Evolutionary conservation across 2,797 vertebrate genomes (phyloP).

Genomic region (Sparus aurata): DNA sequence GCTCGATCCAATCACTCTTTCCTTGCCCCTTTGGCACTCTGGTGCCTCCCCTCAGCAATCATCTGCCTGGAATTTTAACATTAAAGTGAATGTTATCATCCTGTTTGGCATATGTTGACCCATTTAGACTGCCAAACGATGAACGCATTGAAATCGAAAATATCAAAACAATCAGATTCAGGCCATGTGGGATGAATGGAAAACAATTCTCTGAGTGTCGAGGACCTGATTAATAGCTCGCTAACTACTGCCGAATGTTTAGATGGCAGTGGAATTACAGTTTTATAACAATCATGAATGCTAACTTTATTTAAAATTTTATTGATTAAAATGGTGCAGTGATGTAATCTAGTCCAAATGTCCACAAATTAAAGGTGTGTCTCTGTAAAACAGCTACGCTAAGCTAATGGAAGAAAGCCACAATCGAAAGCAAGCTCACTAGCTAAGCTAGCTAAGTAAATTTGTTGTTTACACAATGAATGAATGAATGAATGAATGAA

Average conservation of each 20-base stretch:
- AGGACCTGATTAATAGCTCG: not conserved
- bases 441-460: not conserved
- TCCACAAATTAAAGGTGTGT: not conserved
- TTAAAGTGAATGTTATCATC: slow-evolving; percentile 26
- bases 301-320: not conserved
- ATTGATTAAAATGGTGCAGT: not conserved
- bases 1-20: slow-evolving; percentile 38
- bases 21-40: slow-evolving; percentile 5
- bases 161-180: not conserved
- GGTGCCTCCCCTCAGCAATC: slow-evolving; percentile 4
- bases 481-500: too few species aligned
- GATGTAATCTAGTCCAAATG: not conserved
- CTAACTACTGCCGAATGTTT: not conserved
- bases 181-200: not conserved
- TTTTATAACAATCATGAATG: not conserved
- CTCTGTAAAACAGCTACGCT: not conserved
- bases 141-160: not conserved
- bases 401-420: not conserved
- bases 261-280: too few species aligned
- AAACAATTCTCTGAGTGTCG: not conserved
- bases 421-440: not conserved
- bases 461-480: not conserved
- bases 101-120: slow-evolving; percentile 14
- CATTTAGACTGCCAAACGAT: not conserved
- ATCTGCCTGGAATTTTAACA: slow-evolving; percentile 27